Base-by-base conservation (phyloP, 2,888 invertebrate genomes). In the Drosophila multiciliata region DNA sequence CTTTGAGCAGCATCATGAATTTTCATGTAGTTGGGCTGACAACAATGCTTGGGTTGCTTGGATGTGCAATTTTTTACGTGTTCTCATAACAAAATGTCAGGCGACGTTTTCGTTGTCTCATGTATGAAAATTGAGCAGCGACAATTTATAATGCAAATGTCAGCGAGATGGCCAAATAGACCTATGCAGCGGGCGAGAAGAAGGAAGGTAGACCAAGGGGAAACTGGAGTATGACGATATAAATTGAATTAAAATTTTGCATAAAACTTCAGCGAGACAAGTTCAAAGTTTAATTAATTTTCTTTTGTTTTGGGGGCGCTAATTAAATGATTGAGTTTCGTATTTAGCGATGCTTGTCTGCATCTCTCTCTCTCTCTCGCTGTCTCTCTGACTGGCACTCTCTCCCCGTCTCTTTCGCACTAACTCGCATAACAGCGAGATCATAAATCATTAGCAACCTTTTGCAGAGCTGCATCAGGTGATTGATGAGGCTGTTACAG, bases 51-150 rank as follows among this genome's bases (percentile, higher is more conserved):
- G 11, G 20, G n/a, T n/a, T 49, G 17, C 15, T 26, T 70, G 75
- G 79, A 83, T 89, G 84, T 89, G 89, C 87, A 90, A 87, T 87
- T 87, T 87, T 90, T 87, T 87, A 87, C 87, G 87, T 87, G 87
- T 87, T 87, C 71, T 84, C 89, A 87, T 87, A 89, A 87, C 84
- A 81, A 87, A 90, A 76, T 87, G 87, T 87, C 87, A 87, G 76
- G 42, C 42, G 12, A 29, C 20, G 35, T 52, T 82, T 59, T 65
- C 53, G 67, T 58, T 72, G 66, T 63, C 58, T 64, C 63, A 81
- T 83, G 74, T 73, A 87, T 75, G 69, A 87, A 83, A 90, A 85
- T 90, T 79, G 83, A 82, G 88, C 65, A 80, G 59, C 77, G 70
- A 85, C 88, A 85, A 85, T 90, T 90, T 85, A 85, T 85, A 85